Conservation (phyloP, 2,113 vertebrate genomes). For the Otus sunia region DNA sequence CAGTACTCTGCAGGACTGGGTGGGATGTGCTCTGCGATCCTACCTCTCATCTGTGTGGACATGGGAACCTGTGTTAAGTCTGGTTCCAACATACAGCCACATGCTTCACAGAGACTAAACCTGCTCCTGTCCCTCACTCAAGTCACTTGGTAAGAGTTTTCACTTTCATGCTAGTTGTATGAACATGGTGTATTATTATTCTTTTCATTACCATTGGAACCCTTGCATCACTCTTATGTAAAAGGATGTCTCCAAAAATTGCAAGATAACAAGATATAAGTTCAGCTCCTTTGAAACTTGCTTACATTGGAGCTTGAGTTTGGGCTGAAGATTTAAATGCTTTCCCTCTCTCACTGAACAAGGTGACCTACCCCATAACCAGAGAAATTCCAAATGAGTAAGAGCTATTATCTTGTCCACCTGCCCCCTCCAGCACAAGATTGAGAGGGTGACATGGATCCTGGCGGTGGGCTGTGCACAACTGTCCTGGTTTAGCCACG, state of each 20-base stretch:
- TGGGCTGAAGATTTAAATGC: conserved; percentile 30
- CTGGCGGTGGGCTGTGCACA: background rate
- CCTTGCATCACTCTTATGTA: background rate
- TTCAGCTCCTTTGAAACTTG: background rate
- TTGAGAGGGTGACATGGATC: background rate
- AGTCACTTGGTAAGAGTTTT: background rate
- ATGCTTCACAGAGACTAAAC: background rate
- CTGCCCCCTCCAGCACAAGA: background rate
- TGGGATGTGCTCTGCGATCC: background rate
- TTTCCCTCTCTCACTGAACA: background rate
- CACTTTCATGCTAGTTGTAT: background rate
- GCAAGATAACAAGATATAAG: background rate
- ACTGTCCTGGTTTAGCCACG: too few relatives aligned
- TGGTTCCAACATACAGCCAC: background rate
- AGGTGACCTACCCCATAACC: conserved; percentile 23
- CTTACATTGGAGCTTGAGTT: background rate
- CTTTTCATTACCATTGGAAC: background rate
- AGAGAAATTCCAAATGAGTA: conserved; percentile 42
- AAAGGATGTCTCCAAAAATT: background rate
- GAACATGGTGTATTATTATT: background rate
- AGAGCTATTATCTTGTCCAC: conserved; percentile 40
- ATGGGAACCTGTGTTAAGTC: background rate
- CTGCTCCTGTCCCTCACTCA: background rate
- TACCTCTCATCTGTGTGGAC: background rate
- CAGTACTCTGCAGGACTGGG: background rate